These are phyloP conservation scores for Bicyclus anynana DNA, from an alignment of 1,140 invertebrate species.

Conservation along the genomic window DNA sequence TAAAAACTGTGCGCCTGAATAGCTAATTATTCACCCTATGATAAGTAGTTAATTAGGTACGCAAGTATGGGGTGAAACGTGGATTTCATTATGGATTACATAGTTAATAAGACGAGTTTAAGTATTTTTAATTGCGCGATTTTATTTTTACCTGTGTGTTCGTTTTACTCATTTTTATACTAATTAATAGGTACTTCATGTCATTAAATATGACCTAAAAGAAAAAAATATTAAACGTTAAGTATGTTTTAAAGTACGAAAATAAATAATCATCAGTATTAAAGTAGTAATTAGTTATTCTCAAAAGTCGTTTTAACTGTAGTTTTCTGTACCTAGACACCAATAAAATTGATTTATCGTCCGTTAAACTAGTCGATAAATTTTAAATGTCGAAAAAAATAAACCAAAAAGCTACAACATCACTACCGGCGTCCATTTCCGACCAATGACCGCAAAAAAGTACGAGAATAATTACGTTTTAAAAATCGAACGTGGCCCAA, in stretches of 20 bases:
- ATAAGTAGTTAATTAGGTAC: neutral
- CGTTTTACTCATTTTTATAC: neutral
- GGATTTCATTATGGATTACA: neutral
- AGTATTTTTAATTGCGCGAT: neutral
- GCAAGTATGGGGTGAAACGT: neutral
- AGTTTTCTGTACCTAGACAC: constrained; percentile 5
- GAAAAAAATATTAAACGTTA: neutral
- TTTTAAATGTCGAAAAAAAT: constrained; percentile 5
- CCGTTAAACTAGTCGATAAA: constrained; percentile 6
- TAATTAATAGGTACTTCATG: too few relatives aligned
- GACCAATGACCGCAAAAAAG: constrained; percentile 48
- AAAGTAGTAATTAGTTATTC: neutral
- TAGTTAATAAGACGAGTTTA: constrained; percentile 1
- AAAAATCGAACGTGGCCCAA: constrained; percentile 38
- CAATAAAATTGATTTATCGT: constrained; percentile 17
- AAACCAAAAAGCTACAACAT: constrained; percentile 8
- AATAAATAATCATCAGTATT: neutral
- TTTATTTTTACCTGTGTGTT: neutral
- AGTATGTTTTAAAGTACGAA: neutral
- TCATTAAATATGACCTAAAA: too few relatives aligned
- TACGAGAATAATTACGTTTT: constrained; percentile 41
- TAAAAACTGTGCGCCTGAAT: neutral
- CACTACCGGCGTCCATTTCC: constrained; percentile 36
- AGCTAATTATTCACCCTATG: neutral
- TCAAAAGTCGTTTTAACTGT: constrained; percentile 4